Evolutionary conservation across 2,797 vertebrate species (phyloP).

Genomic region (Todus mexicanus): DNA sequence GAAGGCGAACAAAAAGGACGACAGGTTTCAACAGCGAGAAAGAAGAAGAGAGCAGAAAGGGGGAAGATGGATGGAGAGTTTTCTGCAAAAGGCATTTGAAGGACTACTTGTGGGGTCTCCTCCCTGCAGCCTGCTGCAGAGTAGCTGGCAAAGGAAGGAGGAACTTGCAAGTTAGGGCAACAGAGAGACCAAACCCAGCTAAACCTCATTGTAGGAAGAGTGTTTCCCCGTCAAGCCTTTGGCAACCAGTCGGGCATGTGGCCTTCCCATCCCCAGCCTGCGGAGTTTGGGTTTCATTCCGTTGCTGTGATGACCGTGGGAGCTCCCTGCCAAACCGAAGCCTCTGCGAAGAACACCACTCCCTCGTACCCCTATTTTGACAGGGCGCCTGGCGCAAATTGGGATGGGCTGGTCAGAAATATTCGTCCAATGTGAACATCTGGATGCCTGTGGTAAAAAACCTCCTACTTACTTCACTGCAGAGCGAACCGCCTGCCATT

Average conservation of each 20-base stretch:
- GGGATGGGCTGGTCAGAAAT: background rate
- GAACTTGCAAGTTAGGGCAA: background rate
- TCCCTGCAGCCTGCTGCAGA: background rate
- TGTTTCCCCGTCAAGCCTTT: background rate
- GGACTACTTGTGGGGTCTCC: background rate
- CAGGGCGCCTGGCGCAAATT: background rate
- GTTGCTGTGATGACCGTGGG: background rate
- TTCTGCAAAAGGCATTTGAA: background rate
- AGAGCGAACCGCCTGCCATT: background rate
- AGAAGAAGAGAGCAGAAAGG: background rate
- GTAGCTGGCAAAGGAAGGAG: background rate
- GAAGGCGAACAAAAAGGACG: background rate
- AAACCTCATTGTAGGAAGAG: background rate
- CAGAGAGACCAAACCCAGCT: background rate
- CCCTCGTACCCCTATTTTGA: background rate
- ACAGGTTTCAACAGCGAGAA: background rate
- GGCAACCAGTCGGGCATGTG: background rate
- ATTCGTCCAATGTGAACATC: constrained; percentile 19
- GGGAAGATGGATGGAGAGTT: background rate
- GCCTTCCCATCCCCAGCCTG: background rate
- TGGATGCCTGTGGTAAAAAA: constrained; percentile 29
- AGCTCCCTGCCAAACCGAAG: background rate
- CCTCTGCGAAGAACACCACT: background rate
- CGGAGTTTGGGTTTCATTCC: background rate
- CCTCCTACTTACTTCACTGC: background rate